Evolutionary conservation across 1,140 invertebrate species (phyloP), one percentile per base, ranked within the genome.

Genomic region (Glomeris maerens): DNA sequence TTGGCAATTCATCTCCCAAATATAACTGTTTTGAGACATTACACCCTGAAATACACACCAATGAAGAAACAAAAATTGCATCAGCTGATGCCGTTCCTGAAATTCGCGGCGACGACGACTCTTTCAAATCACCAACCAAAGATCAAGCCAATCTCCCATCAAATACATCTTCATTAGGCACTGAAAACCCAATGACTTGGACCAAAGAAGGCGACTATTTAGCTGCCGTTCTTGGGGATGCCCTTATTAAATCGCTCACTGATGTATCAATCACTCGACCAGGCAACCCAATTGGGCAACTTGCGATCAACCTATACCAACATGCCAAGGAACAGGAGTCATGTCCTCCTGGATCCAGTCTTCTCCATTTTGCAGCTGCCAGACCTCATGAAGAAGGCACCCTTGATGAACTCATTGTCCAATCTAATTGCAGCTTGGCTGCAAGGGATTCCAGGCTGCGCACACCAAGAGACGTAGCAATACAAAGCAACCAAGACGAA

Each of bases 351-450:
- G 87, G 86, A 0, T 84, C 89, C 63, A 87, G 79, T 40, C 80
- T 88, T 71, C 64, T 91, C n/a, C 88, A 92, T 65, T 88, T 87
- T 65, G 84, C 85, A 1, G 83, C 83, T 0, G 77, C 80, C 0
- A 72, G 83, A 20, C 74, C 81, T 1, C 83, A 87, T 62, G 75
- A 79, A 0, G 73, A 80, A 27, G 81, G 83, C 49, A 81, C 79
- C 0, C 68, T 89, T 3, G 80, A 81, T 59, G 78, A 84, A 50
- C 64, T 88, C 2, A 69, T 91, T 0, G 72, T 82, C 59, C 84
- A 89, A 60, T 76, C 80, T 0, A 78, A 80, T 53, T 76, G 84
- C 14, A 85, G 83, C 60, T 68, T 90, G 22, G 64, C 63, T 1
- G 70, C 70, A 49, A 72, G 88, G 40, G 88, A 94, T 63, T 79